Conservation (phyloP, 1,140 invertebrate genomes). For the Papilio helenus region DNA sequence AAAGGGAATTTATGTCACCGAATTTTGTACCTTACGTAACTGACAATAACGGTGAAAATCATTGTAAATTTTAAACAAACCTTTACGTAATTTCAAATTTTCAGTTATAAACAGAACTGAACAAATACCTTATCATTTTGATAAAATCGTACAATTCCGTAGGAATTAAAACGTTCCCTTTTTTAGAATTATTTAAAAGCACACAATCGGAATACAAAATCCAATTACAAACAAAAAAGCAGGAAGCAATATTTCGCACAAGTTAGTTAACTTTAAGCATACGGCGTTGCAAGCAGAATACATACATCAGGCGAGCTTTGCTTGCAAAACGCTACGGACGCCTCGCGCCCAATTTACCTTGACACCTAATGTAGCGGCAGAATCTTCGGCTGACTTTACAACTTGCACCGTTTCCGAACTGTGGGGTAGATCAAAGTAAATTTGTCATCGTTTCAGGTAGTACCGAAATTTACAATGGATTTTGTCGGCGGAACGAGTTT, state of each 20-base stretch:
- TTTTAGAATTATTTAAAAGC: background rate
- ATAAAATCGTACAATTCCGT: background rate
- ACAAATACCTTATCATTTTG: background rate
- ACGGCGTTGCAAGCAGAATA: conserved; percentile 32
- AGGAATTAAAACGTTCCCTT: background rate
- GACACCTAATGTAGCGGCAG: conserved; percentile 22
- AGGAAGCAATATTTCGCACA: conserved; percentile 22
- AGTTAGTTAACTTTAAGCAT: conserved; percentile 37
- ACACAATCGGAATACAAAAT: background rate
- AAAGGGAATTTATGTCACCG: too few relatives aligned
- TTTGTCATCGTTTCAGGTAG: conserved; percentile 21
- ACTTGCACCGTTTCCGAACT: background rate
- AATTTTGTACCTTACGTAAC: too few relatives aligned
- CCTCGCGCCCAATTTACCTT: background rate
- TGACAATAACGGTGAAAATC: too few relatives aligned
- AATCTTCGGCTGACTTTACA: background rate
- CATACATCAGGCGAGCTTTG: conserved; percentile 30
- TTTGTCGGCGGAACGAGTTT: conserved; percentile 34
- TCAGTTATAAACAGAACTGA: background rate
- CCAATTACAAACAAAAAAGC: background rate
- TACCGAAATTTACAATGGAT: conserved; percentile 33
- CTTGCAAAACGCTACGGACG: conserved; percentile 32
- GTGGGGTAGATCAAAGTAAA: conserved; percentile 22
- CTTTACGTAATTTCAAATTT: too few relatives aligned
- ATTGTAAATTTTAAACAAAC: too few relatives aligned